phyloP scores from a whole-genome alignment of 2,797 vertebrate genomes.

The Echeneis naucrates region DNA sequence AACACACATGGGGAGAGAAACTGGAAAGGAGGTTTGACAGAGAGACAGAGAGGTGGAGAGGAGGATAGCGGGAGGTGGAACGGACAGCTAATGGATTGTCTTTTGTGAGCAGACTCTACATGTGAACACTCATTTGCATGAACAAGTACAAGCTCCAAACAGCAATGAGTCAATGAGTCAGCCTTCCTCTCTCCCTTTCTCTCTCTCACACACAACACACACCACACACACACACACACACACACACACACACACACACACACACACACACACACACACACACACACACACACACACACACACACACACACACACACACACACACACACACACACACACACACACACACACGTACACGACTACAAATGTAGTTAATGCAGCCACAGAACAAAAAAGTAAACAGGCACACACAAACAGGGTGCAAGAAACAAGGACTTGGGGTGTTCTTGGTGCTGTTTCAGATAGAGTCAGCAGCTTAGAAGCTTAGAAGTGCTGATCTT shows the following conservation, averaged over 20 bases:
- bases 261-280: slow-evolving; percentile 11
- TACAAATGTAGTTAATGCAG: neutral
- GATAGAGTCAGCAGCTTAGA: slow-evolving; percentile 6
- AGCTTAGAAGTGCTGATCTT: slow-evolving; percentile 6
- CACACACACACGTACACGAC: slow-evolving; percentile 13
- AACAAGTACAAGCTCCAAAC: slow-evolving; percentile 70
- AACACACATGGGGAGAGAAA: slow-evolving; percentile 21
- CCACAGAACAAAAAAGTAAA: neutral
- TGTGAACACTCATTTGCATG: slow-evolving; percentile 79
- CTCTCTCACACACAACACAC: too few species aligned
- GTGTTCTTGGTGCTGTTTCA: slow-evolving; percentile 4
- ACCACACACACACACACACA: slow-evolving; percentile 5
- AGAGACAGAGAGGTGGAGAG: slow-evolving; percentile 20
- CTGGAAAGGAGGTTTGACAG: slow-evolving; percentile 34
- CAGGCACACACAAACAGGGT: neutral
- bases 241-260: slow-evolving; percentile 12
- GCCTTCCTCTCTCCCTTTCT: slow-evolving; percentile 34
- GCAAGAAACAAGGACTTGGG: neutral
- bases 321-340: slow-evolving; percentile 26
- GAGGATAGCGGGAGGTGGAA: slow-evolving; percentile 51
- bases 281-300: slow-evolving; percentile 30
- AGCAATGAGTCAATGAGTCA: slow-evolving; percentile 76
- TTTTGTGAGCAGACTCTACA: slow-evolving; percentile 67
- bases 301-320: slow-evolving; percentile 25
- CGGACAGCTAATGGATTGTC: slow-evolving; percentile 61